Evolutionary conservation across 2,113 vertebrate genomes (phyloP).

Genomic region (Tapirus terrestris): DNA sequence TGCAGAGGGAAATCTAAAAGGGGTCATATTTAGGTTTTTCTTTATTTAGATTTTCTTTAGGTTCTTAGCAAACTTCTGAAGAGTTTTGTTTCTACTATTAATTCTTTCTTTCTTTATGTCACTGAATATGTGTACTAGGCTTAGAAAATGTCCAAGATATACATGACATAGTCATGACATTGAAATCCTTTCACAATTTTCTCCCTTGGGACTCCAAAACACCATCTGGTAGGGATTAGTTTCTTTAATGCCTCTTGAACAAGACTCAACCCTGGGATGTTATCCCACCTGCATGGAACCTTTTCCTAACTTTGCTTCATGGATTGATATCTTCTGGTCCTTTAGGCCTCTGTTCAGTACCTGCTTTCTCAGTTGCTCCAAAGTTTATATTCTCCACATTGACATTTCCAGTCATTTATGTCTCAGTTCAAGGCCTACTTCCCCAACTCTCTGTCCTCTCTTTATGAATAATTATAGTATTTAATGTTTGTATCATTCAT

Average conservation of each 20-base stretch:
- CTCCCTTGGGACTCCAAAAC: neutral
- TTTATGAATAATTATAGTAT: neutral
- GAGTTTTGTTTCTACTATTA: constrained; percentile 6
- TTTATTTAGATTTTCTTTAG: constrained; percentile 11
- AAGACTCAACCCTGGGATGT: neutral
- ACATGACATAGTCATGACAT: neutral
- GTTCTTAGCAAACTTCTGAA: constrained; percentile 26
- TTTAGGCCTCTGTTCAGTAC: neutral
- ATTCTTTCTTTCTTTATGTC: neutral
- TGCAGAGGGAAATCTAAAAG: neutral
- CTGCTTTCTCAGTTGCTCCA: neutral
- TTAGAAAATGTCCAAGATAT: neutral
- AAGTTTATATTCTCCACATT: neutral
- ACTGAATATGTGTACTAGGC: neutral
- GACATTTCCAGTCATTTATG: neutral
- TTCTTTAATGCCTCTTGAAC: constrained; percentile 4
- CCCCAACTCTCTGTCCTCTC: neutral
- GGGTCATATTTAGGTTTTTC: neutral
- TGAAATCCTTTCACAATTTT: neutral
- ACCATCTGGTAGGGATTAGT: neutral
- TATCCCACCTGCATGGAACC: neutral
- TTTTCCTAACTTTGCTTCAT: neutral
- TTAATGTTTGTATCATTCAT: constrained; percentile 26
- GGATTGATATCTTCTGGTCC: neutral
- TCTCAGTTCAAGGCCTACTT: neutral